phyloP scores from a whole-genome alignment of 2,113 vertebrate genomes.

The Callopanchax toddi region DNA sequence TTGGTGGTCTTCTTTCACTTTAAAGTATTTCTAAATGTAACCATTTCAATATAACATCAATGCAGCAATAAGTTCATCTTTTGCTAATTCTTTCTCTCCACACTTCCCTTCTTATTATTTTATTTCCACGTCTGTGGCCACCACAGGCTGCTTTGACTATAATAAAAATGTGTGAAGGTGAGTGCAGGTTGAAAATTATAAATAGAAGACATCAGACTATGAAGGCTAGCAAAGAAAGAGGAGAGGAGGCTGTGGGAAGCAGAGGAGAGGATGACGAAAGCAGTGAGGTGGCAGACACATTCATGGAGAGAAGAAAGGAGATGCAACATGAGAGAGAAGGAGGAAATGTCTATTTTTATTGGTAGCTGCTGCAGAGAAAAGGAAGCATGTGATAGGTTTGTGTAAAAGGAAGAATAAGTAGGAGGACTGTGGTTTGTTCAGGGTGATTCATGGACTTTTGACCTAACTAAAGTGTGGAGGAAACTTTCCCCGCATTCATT shows the following conservation, averaged over 20 bases:
- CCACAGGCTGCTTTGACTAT: slow-evolving; percentile 30
- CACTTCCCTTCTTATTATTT: slow-evolving; percentile 1
- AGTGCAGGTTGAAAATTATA: slow-evolving; percentile 72
- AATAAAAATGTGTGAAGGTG: slow-evolving; percentile 51
- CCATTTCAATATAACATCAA: too few relatives aligned
- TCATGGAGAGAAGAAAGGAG: slow-evolving; percentile 46
- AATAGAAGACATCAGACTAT: slow-evolving; percentile 63
- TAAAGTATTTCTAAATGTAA: too few relatives aligned
- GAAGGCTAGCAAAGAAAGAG: slow-evolving; percentile 21
- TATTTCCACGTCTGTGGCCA: slow-evolving; percentile 40
- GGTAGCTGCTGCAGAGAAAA: slow-evolving; percentile 33
- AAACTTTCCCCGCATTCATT: slow-evolving; percentile 31
- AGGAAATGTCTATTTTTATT: slow-evolving; percentile 72
- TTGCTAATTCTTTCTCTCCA: slow-evolving; percentile 13
- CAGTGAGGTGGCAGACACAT: slow-evolving; percentile 44
- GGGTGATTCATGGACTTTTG: slow-evolving; percentile 40
- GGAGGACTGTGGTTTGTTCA: slow-evolving; percentile 34
- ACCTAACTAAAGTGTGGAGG: slow-evolving; percentile 50
- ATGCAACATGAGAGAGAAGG: slow-evolving; percentile 28
- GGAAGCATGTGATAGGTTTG: slow-evolving; percentile 54
- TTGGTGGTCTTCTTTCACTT: too few relatives aligned
- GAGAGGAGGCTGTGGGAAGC: slow-evolving; percentile 44
- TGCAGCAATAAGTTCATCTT: too few relatives aligned
- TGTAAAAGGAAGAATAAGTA: slow-evolving; percentile 33
- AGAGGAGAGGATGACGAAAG: slow-evolving; percentile 49